Evolutionary conservation across 2,113 vertebrate species (phyloP).

Genomic region (Cariama cristata): DNA sequence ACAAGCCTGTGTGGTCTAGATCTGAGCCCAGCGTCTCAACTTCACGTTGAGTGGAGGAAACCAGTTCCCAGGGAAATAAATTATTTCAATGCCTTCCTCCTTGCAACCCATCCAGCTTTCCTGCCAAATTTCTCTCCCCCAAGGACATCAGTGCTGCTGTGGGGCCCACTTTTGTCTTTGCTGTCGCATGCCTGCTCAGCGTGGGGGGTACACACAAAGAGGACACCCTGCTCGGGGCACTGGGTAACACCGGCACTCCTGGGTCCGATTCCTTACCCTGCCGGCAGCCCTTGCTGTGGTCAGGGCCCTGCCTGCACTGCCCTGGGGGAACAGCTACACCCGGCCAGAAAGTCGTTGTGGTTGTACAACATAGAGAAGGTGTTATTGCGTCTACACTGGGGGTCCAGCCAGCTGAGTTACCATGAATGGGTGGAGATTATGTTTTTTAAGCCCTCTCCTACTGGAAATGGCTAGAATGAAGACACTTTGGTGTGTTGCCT

Average conservation of each 20-base stretch:
- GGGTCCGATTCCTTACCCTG: rapidly evolving
- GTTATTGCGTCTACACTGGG: not conserved
- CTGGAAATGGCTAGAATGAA: not conserved
- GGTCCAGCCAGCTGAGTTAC: not conserved
- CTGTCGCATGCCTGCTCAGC: not conserved
- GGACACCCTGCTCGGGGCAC: not conserved
- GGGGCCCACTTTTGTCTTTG: not conserved
- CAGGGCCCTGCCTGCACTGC: not conserved
- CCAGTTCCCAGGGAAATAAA: constrained; percentile 53
- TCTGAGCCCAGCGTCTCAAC: not conserved
- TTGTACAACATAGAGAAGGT: not conserved
- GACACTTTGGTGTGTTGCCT: not conserved
- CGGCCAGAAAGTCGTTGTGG: not conserved
- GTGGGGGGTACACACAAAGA: not conserved
- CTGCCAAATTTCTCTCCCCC: constrained; percentile 5
- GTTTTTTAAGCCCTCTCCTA: not conserved
- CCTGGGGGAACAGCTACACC: not conserved
- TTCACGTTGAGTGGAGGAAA: not conserved
- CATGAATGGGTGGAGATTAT: not conserved
- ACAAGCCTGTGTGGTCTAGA: constrained; percentile 51
- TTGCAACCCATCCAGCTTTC: not conserved
- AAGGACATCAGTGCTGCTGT: not conserved
- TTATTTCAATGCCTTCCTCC: not conserved
- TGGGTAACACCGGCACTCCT: not conserved
- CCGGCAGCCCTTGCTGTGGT: not conserved